These are phyloP conservation scores for Troides oblongomaculatus DNA, from an alignment of 2,888 invertebrate genomes.

Conservation along the genomic window DNA sequence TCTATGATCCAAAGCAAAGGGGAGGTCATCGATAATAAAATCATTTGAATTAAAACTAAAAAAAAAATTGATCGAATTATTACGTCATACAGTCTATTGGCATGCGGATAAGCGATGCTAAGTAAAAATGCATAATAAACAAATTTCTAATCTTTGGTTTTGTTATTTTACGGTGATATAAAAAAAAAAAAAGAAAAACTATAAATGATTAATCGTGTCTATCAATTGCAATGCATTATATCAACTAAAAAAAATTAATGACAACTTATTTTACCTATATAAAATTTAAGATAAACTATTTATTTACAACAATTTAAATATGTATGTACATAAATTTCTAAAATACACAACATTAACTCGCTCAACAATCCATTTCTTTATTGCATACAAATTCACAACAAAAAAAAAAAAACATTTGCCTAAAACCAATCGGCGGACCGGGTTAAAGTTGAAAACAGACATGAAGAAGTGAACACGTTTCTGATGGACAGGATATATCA, in stretches of 20 bases:
- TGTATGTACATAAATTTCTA: slow-evolving; percentile 64
- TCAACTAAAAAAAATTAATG: slow-evolving; percentile 33
- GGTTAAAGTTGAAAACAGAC: slow-evolving; percentile 3
- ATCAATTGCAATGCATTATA: slow-evolving; percentile 17
- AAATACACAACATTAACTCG: slow-evolving; percentile 65
- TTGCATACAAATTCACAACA: slow-evolving; percentile 32
- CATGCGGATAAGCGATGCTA: slow-evolving; percentile 14
- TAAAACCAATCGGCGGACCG: slow-evolving; percentile 3
- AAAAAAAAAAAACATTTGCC: slow-evolving; percentile 1
- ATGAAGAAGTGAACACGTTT: background rate
- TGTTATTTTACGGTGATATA: slow-evolving; percentile 58
- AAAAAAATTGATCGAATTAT: slow-evolving; percentile 23
- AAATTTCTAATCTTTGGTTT: slow-evolving; percentile 70
- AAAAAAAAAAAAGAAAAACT: slow-evolving; percentile 22
- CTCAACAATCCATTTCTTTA: slow-evolving; percentile 49
- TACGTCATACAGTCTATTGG: slow-evolving; percentile 15
- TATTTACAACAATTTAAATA: slow-evolving; percentile 76
- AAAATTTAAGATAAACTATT: slow-evolving; percentile 69
- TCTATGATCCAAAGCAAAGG: slow-evolving; percentile 4
- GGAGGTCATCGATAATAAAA: slow-evolving; percentile 10
- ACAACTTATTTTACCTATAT: slow-evolving; percentile 39
- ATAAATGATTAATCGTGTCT: slow-evolving; percentile 21
- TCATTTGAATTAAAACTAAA: slow-evolving; percentile 12
- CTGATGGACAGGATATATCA: too few species aligned
- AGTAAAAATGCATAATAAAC: slow-evolving; percentile 41